Base-by-base conservation (phyloP, 2,797 vertebrate species). In the Myiotriccus ornatus region DNA sequence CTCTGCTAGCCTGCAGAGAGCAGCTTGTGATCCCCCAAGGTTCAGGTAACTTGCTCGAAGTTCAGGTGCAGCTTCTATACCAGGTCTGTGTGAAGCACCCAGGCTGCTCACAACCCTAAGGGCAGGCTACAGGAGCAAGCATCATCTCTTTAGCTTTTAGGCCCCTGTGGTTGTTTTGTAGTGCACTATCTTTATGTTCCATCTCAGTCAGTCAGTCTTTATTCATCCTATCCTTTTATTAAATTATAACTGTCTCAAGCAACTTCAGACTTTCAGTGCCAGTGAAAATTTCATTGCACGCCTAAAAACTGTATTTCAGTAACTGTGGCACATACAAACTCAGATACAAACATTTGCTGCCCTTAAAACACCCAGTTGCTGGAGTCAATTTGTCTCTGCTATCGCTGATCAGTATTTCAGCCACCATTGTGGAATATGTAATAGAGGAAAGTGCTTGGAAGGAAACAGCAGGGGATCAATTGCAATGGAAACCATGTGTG, bases 401-500 rank as follows among this genome's bases (percentile, higher is more conserved):
- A 44, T 93, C 0, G 0, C 59, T 73, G 81, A 92, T 96, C 92
- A 82, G 75, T 90, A 81, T 89, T 94, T 90, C 35, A 93, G 69
- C 60, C 96, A 52, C 96, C 87, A 78, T 95, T 89, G 94, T 88
- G 32, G 76, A 87, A 64, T 67, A 80, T 56, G 49, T 70, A 93
- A 91, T 34, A 70, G 79, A 88, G 69, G 84, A 70, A 80, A 94
- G 93, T 87, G 84, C 95, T 96, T 96, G 74, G 77, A 87, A 94
- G 57, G 87, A 73, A 90, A 44, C 85, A 94, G 96, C 96, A 95
- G 89, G 84, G 78, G 87, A 94, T 82, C 50, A 27, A 50, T 43
- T 93, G 41, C 68, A 92, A 96, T 93, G 74, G 87, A 89, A 96
- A 93, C 77, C 95, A 83, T 75, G 82, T 95, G 93, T 93, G 55